Base-by-base conservation (phyloP, 2,888 invertebrate species). In the Bedellia somnulentella region DNA sequence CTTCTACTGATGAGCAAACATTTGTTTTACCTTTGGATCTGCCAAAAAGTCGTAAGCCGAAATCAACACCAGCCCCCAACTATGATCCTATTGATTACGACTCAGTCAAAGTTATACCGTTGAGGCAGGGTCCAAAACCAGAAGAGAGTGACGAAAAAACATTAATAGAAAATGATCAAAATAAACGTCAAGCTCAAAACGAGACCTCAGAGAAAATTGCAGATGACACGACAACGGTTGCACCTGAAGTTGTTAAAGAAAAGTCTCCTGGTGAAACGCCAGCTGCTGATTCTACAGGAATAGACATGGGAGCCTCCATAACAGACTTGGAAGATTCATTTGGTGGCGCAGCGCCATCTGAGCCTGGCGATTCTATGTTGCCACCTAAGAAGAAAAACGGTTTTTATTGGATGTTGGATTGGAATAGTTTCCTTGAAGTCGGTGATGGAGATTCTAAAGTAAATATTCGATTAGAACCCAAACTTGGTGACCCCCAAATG, bases 361-460 rank as follows among this genome's bases (percentile, higher is more conserved):
- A 66, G 23, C 76, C 78, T 9, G 80, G 82, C 0, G 83, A 85
- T 44, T 79, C 83, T 3, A 76, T 78, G 10, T 46, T 83, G 15
- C 85, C 88, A 4, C 80, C 85, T 0, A 83, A 82, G 22, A 80
- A 79, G 41, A 83, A 81, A 44, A 89, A 85, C 35, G 92, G 91
- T 0, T 85, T 91, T 40, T 92, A 91, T 51, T 91, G 90, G 67
- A 79, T 91, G 48, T 75, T 89, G 5, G 92, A 92, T 50, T 90
- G 90, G 89, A 91, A 92, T 48, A 82, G 86, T 31, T 92, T 92
- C 48, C 71, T 91, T 11, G 89, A 90, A 60, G 89, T 91, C 3
- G 91, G 90, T 8, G 87, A 87, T 13, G 86, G 82, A 22, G 82
- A 81, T 37, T 80, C 79, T 18, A 83, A 86, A 62, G 86, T 91